These are phyloP conservation scores for Rhizoglyphus robini DNA, from an alignment of 1,140 invertebrate genomes.

Conservation along the genomic window DNA sequence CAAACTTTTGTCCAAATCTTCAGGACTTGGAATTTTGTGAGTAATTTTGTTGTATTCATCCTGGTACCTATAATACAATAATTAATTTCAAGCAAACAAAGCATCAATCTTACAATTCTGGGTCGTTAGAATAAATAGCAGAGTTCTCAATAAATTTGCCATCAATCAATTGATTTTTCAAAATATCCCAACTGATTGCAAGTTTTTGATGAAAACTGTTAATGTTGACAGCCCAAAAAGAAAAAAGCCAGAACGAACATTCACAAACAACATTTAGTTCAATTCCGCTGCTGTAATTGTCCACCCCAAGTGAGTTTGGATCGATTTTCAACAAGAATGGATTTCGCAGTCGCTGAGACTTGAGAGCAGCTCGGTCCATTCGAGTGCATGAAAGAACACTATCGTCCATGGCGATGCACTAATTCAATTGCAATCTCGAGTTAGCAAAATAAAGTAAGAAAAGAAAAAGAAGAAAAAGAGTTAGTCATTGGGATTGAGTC, in stretches of 20 bases:
- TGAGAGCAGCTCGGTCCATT: background rate
- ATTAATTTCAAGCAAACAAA: background rate
- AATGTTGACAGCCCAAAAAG: slow-evolving; percentile 18
- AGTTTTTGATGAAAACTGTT: slow-evolving; percentile 14
- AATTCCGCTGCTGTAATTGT: slow-evolving; percentile 13
- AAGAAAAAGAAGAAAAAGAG: no score
- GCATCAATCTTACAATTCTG: slow-evolving; percentile 15
- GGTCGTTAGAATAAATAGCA: background rate
- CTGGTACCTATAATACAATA: slow-evolving; percentile 5
- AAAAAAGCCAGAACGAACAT: slow-evolving; percentile 15
- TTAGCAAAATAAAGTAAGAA: no score
- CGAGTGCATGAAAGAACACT: background rate
- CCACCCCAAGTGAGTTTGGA: background rate
- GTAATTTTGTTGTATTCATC: slow-evolving; percentile 9
- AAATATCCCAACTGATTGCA: background rate
- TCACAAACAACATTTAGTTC: slow-evolving; percentile 11
- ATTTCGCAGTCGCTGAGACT: slow-evolving; percentile 12
- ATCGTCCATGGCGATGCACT: background rate
- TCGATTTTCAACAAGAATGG: slow-evolving; percentile 15
- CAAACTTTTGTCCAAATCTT: background rate
- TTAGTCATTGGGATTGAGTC: background rate
- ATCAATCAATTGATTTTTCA: background rate
- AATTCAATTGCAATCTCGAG: no score
- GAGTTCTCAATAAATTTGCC: background rate
- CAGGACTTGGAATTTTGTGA: slow-evolving; percentile 1